Evolutionary conservation across 2,113 vertebrate species (phyloP).

Genomic region (Piaya cayana): DNA sequence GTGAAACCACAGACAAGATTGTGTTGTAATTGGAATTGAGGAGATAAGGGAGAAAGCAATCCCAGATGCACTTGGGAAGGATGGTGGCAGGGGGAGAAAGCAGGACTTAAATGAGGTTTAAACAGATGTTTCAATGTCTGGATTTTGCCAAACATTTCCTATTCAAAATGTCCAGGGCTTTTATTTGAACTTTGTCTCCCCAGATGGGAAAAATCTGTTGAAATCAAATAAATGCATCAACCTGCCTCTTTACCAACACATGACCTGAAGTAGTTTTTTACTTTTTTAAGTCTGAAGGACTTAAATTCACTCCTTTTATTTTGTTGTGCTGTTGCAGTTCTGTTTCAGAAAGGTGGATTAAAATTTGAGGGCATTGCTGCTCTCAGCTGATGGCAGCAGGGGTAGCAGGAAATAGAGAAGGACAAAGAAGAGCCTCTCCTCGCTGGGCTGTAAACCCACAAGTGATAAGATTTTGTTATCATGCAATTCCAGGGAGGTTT

Average conservation of each 20-base stretch:
- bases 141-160: not conserved
- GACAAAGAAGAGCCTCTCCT: not conserved
- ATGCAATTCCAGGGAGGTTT: not conserved
- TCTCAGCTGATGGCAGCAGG: not conserved
- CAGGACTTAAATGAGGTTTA: not conserved
- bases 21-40: constrained; percentile 10
- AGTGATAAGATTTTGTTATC: not conserved
- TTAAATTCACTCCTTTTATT: not conserved
- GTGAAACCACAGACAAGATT: constrained; percentile 54
- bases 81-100: not conserved
- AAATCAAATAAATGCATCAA: constrained; percentile 4
- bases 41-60: constrained; percentile 53
- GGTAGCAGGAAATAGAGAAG: not conserved
- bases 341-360: not conserved
- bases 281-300: not conserved
- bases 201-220: constrained; percentile 23
- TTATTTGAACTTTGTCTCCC: not conserved
- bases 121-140: constrained; percentile 29
- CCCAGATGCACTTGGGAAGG: constrained; percentile 9
- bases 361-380: not conserved
- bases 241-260: not conserved
- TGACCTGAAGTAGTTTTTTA: not conserved
- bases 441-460: not conserved
- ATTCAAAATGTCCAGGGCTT: not conserved
- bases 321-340: rapidly evolving